phyloP scores from a whole-genome alignment of 2,797 vertebrate species.

The Dendrocincla tyrannina region DNA sequence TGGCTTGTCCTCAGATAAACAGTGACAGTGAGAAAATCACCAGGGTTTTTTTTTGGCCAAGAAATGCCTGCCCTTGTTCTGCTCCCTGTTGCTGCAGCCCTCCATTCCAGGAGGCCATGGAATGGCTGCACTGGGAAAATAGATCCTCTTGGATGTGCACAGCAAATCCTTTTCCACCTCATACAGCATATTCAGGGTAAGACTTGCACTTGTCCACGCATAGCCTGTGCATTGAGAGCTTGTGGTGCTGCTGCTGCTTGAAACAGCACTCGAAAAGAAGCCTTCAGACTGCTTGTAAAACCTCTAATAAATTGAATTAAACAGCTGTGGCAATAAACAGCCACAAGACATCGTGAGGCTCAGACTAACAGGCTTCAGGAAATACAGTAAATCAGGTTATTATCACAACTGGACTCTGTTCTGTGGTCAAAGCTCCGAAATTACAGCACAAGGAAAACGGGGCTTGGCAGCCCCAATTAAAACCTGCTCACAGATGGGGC shows the following conservation, averaged over 20 bases:
- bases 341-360: background rate
- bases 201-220: background rate
- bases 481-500: background rate
- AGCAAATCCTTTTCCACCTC: background rate
- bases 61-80: background rate
- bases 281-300: background rate
- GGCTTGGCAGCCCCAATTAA: background rate
- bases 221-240: background rate
- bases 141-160: background rate
- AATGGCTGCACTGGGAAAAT: rapidly evolving
- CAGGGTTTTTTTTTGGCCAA: background rate
- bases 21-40: background rate
- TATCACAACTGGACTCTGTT: background rate
- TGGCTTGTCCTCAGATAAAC: background rate
- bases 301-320: background rate
- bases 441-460: background rate
- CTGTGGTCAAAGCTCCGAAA: background rate
- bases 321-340: rapidly evolving
- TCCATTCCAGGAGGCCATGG: background rate
- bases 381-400: background rate
- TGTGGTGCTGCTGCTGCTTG: background rate
- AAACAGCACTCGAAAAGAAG: background rate
- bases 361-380: background rate
- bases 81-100: background rate
- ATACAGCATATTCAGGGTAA: rapidly evolving